Evolutionary conservation across 2,888 invertebrate genomes (phyloP).

Genomic region (Spicauda simplicius): DNA sequence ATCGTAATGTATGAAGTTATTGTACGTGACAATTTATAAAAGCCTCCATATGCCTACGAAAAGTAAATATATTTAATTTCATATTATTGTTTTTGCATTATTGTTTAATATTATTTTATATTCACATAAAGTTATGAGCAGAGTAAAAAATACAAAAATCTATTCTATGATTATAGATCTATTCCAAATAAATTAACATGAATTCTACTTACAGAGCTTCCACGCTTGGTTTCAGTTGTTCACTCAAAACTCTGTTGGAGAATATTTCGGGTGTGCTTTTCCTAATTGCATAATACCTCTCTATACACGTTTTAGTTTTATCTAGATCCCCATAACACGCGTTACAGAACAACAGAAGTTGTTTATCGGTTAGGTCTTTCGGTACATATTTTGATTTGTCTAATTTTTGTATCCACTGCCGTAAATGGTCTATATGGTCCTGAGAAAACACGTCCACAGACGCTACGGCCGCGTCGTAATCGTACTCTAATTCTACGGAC

Average conservation of each 20-base stretch:
- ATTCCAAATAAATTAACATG: background rate
- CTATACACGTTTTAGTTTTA: constrained; percentile 86
- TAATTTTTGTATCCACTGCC: constrained; percentile 75
- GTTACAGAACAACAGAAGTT: constrained; percentile 87
- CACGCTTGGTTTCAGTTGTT: constrained; percentile 74
- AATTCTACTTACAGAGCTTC: constrained; percentile 81
- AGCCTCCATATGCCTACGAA: too few relatives aligned
- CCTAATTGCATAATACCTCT: constrained; percentile 85
- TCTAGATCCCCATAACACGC: constrained; percentile 87
- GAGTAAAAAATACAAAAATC: too few relatives aligned
- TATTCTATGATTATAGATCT: too few relatives aligned
- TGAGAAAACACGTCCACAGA: constrained; percentile 80
- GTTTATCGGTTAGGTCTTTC: constrained; percentile 83
- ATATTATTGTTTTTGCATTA: too few relatives aligned
- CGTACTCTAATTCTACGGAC: constrained; percentile 73
- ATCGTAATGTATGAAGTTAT: too few relatives aligned
- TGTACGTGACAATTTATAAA: too few relatives aligned
- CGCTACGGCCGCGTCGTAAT: constrained; percentile 70
- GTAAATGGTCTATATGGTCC: constrained; percentile 72
- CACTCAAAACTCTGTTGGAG: constrained; percentile 80
- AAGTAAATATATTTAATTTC: too few relatives aligned
- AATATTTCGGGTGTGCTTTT: constrained; percentile 87
- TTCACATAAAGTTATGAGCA: too few relatives aligned
- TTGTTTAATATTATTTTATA: too few relatives aligned
- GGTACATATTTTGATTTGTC: constrained; percentile 80